A percentile compares a stretch with the other conserved stretches of the same genome.
Conservation (phyloP, 2,113 vertebrate species). For the Psittacara wagleri region DNA sequence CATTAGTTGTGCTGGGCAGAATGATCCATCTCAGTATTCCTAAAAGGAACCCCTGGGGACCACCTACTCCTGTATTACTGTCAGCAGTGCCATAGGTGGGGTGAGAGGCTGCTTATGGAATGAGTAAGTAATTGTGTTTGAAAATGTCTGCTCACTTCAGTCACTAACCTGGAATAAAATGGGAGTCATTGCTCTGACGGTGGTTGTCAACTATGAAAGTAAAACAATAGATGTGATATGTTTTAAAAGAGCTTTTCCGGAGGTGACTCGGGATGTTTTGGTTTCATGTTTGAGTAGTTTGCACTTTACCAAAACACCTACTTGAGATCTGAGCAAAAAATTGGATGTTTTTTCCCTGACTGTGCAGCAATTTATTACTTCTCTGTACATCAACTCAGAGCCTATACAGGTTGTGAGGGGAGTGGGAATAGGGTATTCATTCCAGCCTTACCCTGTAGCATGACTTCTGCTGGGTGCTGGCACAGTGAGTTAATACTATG, state of each 20-base stretch:
- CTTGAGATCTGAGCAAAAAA: slow-evolving; percentile 8
- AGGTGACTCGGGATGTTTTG: neutral
- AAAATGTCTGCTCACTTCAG: neutral
- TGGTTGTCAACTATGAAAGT: neutral
- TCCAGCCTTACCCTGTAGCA: neutral
- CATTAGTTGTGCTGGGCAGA: neutral
- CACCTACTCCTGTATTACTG: neutral
- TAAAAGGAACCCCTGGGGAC: neutral
- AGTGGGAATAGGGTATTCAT: neutral
- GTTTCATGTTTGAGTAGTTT: neutral
- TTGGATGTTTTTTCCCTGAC: neutral
- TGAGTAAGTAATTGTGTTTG: neutral
- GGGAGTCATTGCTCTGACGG: neutral
- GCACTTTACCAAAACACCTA: neutral
- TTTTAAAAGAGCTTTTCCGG: neutral
- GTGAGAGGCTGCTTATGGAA: neutral
- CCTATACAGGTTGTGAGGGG: neutral
- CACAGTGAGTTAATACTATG: neutral
- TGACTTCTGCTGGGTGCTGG: neutral
- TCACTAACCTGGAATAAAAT: neutral
- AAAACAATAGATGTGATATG: neutral
- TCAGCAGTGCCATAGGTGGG: neutral
- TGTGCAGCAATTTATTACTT: neutral
- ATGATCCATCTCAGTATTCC: neutral
- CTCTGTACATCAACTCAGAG: neutral